phyloP scores from a whole-genome alignment of 2,888 invertebrate species.

The Chamaedrilus cognettii region DNA sequence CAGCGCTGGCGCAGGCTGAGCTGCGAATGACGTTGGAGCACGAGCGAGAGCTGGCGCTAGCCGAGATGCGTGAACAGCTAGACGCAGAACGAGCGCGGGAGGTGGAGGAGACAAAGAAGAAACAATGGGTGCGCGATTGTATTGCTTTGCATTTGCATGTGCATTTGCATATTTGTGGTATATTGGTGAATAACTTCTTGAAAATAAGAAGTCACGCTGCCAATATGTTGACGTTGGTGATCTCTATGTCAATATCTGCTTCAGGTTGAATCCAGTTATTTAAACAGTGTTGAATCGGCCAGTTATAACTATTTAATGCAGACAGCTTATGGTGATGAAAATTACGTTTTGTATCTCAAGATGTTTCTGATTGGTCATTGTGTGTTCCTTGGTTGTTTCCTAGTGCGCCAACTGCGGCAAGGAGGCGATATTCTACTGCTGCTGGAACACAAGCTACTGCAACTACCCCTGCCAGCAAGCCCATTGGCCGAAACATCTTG shows the following conservation, averaged over 20 bases:
- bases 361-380: no score
- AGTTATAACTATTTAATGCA: no score
- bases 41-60: conserved; percentile 69
- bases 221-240: no score
- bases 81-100: conserved; percentile 69
- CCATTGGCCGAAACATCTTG: conserved; percentile 72
- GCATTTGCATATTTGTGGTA: no score
- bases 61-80: conserved; percentile 68
- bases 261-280: no score
- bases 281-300: no score
- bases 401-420: conserved; percentile 80
- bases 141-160: no score
- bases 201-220: no score
- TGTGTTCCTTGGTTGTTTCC: not conserved
- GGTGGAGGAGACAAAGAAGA: conserved; percentile 78
- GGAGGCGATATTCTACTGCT: conserved; percentile 91
- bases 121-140: conserved; percentile 78
- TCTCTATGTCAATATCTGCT: no score
- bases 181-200: no score
- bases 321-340: no score
- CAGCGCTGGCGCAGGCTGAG: conserved; percentile 22
- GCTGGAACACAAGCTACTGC: conserved; percentile 96
- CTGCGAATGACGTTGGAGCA: conserved; percentile 16
- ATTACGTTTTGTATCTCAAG: no score
- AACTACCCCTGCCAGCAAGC: conserved; percentile 80